Percentiles rank a stretch among this genome's conserved stretches.
Evolutionary conservation across 2,113 vertebrate species (phyloP).

Genomic region (Diadophis punctatus): DNA sequence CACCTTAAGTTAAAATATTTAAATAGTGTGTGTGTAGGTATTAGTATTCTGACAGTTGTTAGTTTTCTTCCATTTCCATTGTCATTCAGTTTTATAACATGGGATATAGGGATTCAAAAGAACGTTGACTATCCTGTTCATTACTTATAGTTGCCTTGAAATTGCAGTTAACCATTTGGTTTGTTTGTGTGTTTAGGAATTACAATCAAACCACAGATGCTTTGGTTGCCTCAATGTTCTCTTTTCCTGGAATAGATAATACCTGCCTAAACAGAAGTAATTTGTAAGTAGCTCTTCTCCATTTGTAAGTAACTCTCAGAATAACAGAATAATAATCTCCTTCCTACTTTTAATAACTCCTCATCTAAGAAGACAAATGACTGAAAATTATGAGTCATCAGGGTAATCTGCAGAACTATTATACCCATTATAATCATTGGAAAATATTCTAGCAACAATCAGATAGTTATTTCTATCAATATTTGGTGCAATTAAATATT

Average conservation of each 20-base stretch:
- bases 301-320: background rate
- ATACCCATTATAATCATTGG: background rate
- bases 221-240: conserved; percentile 79
- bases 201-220: conserved; percentile 72
- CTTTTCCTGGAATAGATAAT: conserved; percentile 86
- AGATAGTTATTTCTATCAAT: background rate
- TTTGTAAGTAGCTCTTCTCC: conserved; percentile 60
- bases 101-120: background rate
- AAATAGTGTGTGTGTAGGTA: background rate
- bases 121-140: conserved; percentile 25
- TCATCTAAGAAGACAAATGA: conserved; percentile 5
- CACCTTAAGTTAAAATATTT: background rate
- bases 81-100: background rate
- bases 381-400: background rate
- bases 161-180: conserved; percentile 4
- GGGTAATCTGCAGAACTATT: conserved; percentile 17
- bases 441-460: background rate
- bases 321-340: background rate
- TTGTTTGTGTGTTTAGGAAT: conserved; percentile 68
- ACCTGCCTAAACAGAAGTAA: conserved; percentile 73
- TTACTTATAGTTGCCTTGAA: conserved; percentile 1
- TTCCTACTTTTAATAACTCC: background rate
- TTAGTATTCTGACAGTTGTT: background rate
- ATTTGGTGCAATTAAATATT: background rate
- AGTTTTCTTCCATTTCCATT: background rate